Evolutionary conservation across 64 coral and sea anemone species (phyloP), one percentile per base, ranked within the genome.

Genomic region (Catalaphyllia jardinei): DNA sequence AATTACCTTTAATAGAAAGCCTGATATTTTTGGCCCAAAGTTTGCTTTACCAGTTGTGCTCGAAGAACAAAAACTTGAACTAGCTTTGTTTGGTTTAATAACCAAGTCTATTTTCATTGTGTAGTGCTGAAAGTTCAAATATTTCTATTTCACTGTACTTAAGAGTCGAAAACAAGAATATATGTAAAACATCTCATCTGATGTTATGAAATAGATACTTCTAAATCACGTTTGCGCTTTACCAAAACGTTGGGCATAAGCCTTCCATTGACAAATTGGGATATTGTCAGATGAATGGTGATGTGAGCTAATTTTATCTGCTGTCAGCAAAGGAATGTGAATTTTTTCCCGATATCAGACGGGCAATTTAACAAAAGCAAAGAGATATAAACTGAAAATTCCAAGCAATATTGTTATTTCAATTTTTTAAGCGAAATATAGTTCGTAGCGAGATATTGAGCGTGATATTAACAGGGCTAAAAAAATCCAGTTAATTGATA

Each of bases 401-500:
- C 63, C 81, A 52, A 22, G 60, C 20, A 69, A 51, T 85, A 85
- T 85, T 71, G 62, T 4, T 1, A 39, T 67, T 20, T 85, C 9
- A 50, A 24, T 35, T 52, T 35, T 50, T 69, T 84, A 27, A 84
- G 29, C 80, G 62, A 84, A 33, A 64, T 51, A 84, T 42, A 69
- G 62, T 24, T 84, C 81, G 71, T 51, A 14, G 31, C 24, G 50
- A 3, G 62, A 50, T 85, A 85, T 85, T 71, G 63, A 71, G n/a
- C 22, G 13, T 35, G 81, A 85, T 85, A 67, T 85, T 85, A 83
- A 83, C 30, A 3, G 60, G 62, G 39, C 24, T 83, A 57, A 79
- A 65, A 82, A 65, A 71, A 71, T 31, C 79, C 57, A 63, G 81
- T 71, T 85, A 85, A 85, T 85, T 85, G 81, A 85, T 50, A 71